Conservation (phyloP, 1,140 invertebrate species). For the Oncopeltus fasciatus region DNA sequence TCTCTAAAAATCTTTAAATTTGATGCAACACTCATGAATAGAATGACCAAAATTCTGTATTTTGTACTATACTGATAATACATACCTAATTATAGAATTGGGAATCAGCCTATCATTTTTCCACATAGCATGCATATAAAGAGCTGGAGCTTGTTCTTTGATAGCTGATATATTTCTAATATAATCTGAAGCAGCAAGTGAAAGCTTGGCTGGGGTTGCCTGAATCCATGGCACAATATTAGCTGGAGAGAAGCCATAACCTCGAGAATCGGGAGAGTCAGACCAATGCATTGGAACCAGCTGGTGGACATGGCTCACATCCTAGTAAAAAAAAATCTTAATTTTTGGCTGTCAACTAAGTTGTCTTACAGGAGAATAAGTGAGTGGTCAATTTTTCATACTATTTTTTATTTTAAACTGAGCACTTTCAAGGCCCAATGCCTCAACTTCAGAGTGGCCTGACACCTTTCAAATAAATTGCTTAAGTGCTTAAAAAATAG, state of each 20-base stretch:
- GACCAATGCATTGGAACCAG: slow-evolving; percentile 48
- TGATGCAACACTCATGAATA: too few species aligned
- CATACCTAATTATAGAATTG: slow-evolving; percentile 44
- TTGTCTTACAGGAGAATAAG: too few species aligned
- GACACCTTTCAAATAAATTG: too few species aligned
- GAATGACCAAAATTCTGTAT: too few species aligned
- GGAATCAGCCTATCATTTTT: slow-evolving; percentile 42
- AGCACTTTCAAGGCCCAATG: too few species aligned
- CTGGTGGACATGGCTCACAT: slow-evolving; percentile 46
- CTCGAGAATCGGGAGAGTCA: slow-evolving; percentile 22
- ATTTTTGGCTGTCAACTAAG: too few species aligned
- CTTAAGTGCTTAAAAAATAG: too few species aligned
- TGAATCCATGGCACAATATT: slow-evolving; percentile 43
- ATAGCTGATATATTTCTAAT: slow-evolving; percentile 40
- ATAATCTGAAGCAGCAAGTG: slow-evolving; percentile 33
- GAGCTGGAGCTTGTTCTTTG: slow-evolving; percentile 42
- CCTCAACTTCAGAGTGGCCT: too few species aligned
- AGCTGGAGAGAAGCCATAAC: slow-evolving; percentile 29
- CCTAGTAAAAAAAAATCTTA: slow-evolving; percentile 25
- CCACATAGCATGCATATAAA: slow-evolving; percentile 50
- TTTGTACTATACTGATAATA: too few species aligned
- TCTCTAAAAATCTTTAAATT: too few species aligned
- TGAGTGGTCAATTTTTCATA: too few species aligned
- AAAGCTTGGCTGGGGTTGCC: slow-evolving; percentile 27
- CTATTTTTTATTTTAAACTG: too few species aligned